phyloP scores from a whole-genome alignment of 2,113 vertebrate species.

The Pituophis catenifer region DNA sequence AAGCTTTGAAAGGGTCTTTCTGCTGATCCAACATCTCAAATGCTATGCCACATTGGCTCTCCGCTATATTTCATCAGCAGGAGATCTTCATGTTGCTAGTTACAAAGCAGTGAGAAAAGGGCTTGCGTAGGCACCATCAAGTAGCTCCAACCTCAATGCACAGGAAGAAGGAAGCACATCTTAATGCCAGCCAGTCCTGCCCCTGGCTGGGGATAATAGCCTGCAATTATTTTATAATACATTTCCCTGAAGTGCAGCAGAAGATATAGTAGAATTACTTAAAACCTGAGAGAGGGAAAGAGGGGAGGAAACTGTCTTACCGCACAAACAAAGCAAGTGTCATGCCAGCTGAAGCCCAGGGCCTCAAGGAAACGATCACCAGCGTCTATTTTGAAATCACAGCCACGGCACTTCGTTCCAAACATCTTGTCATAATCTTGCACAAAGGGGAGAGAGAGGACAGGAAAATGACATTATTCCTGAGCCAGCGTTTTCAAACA shows the following conservation, averaged over 20 bases:
- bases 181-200: not conserved
- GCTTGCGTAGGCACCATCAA: too few species aligned
- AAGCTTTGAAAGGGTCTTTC: not conserved
- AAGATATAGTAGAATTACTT: not conserved
- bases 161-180: not conserved
- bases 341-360: slow-evolving; percentile 98
- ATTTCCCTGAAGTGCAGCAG: not conserved
- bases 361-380: slow-evolving; percentile 98
- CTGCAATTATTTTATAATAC: not conserved
- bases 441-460: not conserved
- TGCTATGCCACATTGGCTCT: not conserved
- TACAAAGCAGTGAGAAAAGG: not conserved
- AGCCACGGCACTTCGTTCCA: slow-evolving; percentile 97
- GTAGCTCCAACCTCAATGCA: not conserved
- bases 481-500: too few species aligned
- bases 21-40: not conserved
- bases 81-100: not conserved
- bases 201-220: not conserved
- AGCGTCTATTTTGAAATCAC: slow-evolving; percentile 98
- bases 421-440: slow-evolving; percentile 99
- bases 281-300: not conserved
- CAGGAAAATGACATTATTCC: not conserved
- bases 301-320: slow-evolving; percentile 73
- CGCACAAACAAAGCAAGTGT: slow-evolving; percentile 97
- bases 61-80: not conserved